Evolutionary conservation across 2,888 invertebrate genomes (phyloP), one percentile per base, ranked within the genome.

Genomic region (Folsomia candida): DNA sequence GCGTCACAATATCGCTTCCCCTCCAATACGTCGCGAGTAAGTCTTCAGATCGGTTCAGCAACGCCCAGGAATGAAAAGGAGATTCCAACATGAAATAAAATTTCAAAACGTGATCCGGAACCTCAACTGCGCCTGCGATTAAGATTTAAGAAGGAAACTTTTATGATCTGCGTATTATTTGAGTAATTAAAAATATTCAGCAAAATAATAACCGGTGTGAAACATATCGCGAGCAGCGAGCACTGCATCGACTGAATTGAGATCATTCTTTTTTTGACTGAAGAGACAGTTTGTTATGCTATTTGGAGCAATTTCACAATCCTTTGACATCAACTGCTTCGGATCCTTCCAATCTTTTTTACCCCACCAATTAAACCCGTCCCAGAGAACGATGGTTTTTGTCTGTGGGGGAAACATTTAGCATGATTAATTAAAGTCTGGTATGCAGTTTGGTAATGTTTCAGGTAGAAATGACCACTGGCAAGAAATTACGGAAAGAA

Each of bases 21-120:
- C 78, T 51, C 69, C 71, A 78, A 51, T 72, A 78, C 2, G 74
- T 69, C 11, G 76, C 76, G 61, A 78, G 60, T 37, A 75, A 59
- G 59, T 78, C 78, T 57, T 78, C 73, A 20, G 20, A 25, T 28
- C 74, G 25, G 4, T 22, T n/a, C 29, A 78, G 71, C 11, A 28
- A 28, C 28, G 71, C 74, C 24, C 62, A 67, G 0, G 76, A 75
- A 59, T 74, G 75, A 54, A 72, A 75, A 9, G 78, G 78, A 51
- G 78, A 78, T 60, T 78, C 78, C n/a, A 78, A 63, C 51, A 78
- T 75, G 66, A 76, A 76, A 65, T 75, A 71, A 70, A 78, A 71
- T 62, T 74, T 74, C 26, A 74, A 60, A 9, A 71, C 71, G n/a
- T 74, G 61, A 25, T 64, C 22, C n/a, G 76, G 73, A 65, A 74